Percentiles rank a stretch among this genome's conserved stretches.
phyloP scores from a whole-genome alignment of 2,888 invertebrate genomes.

The Alentia gelatinosa region DNA sequence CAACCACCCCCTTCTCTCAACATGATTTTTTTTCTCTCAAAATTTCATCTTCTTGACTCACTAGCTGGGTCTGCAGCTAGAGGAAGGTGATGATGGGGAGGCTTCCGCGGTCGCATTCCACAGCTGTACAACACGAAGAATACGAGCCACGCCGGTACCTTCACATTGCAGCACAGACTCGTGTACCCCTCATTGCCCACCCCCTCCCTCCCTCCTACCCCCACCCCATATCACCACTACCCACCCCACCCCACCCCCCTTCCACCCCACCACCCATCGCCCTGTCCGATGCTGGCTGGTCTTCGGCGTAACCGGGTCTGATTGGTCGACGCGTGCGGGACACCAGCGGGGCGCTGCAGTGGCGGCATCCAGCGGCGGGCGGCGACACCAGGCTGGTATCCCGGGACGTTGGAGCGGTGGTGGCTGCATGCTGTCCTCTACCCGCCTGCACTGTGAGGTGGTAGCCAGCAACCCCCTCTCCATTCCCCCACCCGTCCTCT shows the following conservation, averaged over 20 bases:
- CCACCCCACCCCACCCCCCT: neutral
- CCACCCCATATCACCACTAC: neutral
- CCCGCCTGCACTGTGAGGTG: too few species aligned
- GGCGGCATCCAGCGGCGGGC: neutral
- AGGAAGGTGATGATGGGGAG: neutral
- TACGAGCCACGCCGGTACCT: neutral
- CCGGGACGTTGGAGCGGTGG: neutral
- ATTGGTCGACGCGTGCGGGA: constrained; percentile 12
- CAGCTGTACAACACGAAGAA: neutral
- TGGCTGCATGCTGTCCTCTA: too few species aligned
- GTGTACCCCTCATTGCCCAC: neutral
- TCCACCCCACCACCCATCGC: neutral
- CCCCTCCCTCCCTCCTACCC: neutral
- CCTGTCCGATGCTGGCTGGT: neutral
- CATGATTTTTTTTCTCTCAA: too few species aligned
- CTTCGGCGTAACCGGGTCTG: neutral
- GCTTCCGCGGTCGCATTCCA: neutral
- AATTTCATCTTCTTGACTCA: too few species aligned
- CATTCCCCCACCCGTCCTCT: neutral
- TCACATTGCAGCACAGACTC: neutral
- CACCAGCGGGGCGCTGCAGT: neutral
- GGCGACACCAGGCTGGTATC: neutral
- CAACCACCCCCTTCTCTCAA: too few species aligned
- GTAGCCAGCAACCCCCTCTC: neutral
- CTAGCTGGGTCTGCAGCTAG: too few species aligned